These are phyloP conservation scores for Vanessa cardui DNA, from an alignment of 2,888 invertebrate species.

Conservation along the genomic window DNA sequence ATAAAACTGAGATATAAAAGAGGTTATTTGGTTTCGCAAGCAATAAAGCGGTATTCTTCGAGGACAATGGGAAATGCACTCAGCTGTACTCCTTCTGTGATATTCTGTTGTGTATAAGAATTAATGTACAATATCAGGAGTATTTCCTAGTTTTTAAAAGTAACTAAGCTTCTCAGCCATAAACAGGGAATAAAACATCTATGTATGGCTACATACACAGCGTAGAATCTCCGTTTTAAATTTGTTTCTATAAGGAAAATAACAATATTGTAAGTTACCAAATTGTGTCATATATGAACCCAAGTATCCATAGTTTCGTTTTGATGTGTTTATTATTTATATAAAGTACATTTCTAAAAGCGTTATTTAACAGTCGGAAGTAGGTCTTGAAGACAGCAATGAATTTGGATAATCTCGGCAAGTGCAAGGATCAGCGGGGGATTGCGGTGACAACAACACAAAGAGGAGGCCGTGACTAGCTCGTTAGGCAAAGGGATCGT, in stretches of 20 bases:
- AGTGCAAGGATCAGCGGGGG: slow-evolving; percentile 46
- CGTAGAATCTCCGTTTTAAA: not conserved
- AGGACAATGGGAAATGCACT: slow-evolving; percentile 74
- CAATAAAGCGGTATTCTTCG: slow-evolving; percentile 72
- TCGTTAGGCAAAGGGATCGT: slow-evolving; percentile 55
- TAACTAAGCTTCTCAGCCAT: not conserved
- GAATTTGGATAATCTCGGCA: slow-evolving; percentile 46
- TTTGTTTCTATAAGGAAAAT: not conserved
- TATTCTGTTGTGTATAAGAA: slow-evolving; percentile 32
- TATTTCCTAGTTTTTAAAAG: not conserved
- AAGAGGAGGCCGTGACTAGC: slow-evolving; percentile 50
- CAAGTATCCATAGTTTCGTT: too few species aligned
- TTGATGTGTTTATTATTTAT: not conserved
- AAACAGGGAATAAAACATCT: too few species aligned
- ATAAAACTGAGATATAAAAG: slow-evolving; percentile 72
- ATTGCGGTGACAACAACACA: slow-evolving; percentile 51
- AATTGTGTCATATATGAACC: too few species aligned
- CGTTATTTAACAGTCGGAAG: slow-evolving; percentile 34
- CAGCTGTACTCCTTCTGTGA: slow-evolving; percentile 23
- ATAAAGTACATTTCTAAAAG: not conserved
- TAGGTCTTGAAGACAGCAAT: slow-evolving; percentile 38
- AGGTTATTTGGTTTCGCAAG: slow-evolving; percentile 75
- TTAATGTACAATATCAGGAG: slow-evolving; percentile 14
- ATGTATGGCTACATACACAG: not conserved
- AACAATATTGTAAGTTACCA: too few species aligned